phyloP scores from a whole-genome alignment of 2,113 vertebrate species.

The Connochaetes taurinus region DNA sequence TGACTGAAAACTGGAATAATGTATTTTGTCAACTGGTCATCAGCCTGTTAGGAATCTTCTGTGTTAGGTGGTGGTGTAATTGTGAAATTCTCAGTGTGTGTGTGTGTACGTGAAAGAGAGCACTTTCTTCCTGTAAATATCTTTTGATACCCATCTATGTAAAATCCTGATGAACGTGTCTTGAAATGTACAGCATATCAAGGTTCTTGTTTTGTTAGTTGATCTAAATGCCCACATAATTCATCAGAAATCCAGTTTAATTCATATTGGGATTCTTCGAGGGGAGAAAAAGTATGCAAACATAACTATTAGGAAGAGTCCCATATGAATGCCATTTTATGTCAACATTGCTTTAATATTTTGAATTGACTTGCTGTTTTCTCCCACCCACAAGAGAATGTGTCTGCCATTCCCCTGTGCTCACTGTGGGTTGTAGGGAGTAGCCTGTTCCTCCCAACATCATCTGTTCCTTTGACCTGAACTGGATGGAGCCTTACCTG shows the following conservation, averaged over 20 bases:
- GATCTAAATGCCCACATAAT: neutral
- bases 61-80: neutral
- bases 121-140: constrained; percentile 59
- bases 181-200: constrained; percentile 31
- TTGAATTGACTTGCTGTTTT: neutral
- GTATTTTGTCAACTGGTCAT: neutral
- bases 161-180: constrained; percentile 38
- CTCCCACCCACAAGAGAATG: constrained; percentile 34
- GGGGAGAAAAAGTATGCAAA: neutral
- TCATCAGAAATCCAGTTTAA: neutral
- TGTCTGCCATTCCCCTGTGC: neutral
- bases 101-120: neutral
- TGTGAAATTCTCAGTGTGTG: constrained; percentile 19
- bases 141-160: constrained; percentile 56
- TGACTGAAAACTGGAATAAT: constrained; percentile 26
- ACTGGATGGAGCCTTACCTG: neutral
- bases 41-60: neutral
- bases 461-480: neutral
- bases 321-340: neutral
- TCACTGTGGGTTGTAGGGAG: neutral
- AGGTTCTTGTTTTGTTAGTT: constrained; percentile 31
- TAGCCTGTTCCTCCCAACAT: neutral
- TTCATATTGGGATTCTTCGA: neutral
- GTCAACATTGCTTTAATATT: neutral
- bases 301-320: neutral